Evolutionary conservation across 2,888 invertebrate genomes (phyloP), one percentile per base, ranked within the genome.

Genomic region (Drosophila meridionalis): DNA sequence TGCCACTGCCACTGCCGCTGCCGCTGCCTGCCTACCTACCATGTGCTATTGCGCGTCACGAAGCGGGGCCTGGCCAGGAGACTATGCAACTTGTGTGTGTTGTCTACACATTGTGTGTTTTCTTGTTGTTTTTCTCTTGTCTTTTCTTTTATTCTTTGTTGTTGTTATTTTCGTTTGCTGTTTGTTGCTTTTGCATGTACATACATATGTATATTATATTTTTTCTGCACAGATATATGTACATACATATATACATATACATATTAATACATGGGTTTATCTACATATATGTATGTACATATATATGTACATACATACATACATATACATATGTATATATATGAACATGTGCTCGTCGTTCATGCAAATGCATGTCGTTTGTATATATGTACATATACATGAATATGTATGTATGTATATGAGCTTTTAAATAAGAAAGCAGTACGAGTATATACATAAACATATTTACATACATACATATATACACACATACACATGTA

Each of bases 51-150:
- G 86, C 76, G 73, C 72, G 67, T 47, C 48, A 56, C 67, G 76
- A 70, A 89, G 50, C 85, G 68, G 77, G 83, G 84, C 90, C 84
- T 87, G 38, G 57, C 45, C 88, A 85, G 59, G 88, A 85, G 84
- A 89, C 90, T 87, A 85, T 85, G 62, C 77, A 71, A 82, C 74
- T 87, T 81, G 72, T 87, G 66, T 67, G 76, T 82, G 67, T 79
- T 76, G 66, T 76, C 64, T 76, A 69, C 57, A 70, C 57, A 60
- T 76, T 79, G 64, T 74, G 64, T 64, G 45, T 71, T 71, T 64
- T 80, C 53, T 57, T 59, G 36, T 74, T 69, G 32, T 48, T 56
- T 56, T 56, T n/a, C 56, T 52, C 12, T 50, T 47, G 55, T 53
- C 43, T 14, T 28, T 60, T 53, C 43, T 14, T 28, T 53, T 56